A percentile compares a stretch with the other conserved stretches of the same genome.
Evolutionary conservation across 2,113 vertebrate genomes (phyloP).

Genomic region (Solea solea): DNA sequence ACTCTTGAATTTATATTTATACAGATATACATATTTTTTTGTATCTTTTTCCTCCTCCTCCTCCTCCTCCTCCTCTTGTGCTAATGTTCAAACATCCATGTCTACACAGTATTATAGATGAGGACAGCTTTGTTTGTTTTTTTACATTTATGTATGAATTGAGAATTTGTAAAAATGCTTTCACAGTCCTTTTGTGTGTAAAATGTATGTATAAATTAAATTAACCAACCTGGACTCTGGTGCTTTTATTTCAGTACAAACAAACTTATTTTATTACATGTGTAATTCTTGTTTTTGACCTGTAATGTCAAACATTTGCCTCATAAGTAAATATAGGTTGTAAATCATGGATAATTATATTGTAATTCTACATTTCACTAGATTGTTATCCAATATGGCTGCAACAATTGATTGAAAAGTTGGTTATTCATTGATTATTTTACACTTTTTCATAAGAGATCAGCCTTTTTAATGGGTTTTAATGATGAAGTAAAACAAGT

Average conservation of each 20-base stretch:
- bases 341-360: no score
- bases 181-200: conserved; percentile 84
- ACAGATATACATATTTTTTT: conserved; percentile 86
- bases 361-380: no score
- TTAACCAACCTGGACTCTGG: conserved; percentile 86
- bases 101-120: conserved; percentile 81
- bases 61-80: conserved; percentile 39
- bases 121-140: conserved; percentile 77
- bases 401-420: no score
- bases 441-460: no score
- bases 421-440: no score
- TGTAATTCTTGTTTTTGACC: no score
- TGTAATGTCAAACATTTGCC: no score
- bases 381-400: no score
- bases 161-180: conserved; percentile 88
- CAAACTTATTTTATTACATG: no score
- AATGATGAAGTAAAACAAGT: no score
- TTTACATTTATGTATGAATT: conserved; percentile 92
- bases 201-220: conserved; percentile 92
- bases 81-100: conserved; percentile 75
- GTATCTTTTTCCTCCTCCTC: conserved; percentile 63
- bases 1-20: conserved; percentile 84
- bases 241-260: conserved; percentile 70
- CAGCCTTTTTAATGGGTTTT: no score
- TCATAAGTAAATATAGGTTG: no score